Conservation (phyloP, 2,113 vertebrate species). For the Aviceda subcristata region DNA sequence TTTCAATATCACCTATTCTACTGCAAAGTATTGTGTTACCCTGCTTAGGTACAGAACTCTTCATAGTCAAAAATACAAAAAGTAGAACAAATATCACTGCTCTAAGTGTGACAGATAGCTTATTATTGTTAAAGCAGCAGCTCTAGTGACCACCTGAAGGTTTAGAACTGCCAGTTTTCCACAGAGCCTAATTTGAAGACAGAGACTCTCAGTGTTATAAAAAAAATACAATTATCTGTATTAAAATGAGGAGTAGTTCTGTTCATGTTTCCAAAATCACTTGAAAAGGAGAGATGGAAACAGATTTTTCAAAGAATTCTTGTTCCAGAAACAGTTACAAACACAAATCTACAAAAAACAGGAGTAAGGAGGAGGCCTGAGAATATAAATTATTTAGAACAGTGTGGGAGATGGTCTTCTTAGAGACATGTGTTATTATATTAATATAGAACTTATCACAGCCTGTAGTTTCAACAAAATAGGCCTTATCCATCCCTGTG, state of each 20-base stretch:
- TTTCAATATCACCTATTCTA: background rate
- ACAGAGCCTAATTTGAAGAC: background rate
- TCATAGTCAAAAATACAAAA: background rate
- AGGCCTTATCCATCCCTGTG: background rate
- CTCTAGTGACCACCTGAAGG: background rate
- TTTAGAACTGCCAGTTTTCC: background rate
- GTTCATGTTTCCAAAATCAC: background rate
- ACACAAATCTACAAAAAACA: background rate
- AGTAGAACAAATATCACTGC: background rate
- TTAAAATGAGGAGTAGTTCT: background rate
- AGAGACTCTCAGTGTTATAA: background rate
- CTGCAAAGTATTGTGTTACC: background rate
- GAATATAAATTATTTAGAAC: background rate
- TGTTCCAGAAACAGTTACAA: background rate
- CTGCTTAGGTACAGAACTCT: background rate
- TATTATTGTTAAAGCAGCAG: background rate
- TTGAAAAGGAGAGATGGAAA: background rate
- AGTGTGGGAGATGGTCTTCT: background rate
- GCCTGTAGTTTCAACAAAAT: background rate
- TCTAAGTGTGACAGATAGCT: rapidly evolving
- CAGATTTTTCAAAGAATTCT: background rate
- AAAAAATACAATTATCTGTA: background rate
- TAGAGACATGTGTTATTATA: background rate
- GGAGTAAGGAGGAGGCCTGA: background rate
- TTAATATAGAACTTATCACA: background rate